A percentile compares a stretch with the other conserved stretches of the same genome.
Evolutionary conservation across 2,113 vertebrate genomes (phyloP).

Genomic region (Mormyrus lacerda): DNA sequence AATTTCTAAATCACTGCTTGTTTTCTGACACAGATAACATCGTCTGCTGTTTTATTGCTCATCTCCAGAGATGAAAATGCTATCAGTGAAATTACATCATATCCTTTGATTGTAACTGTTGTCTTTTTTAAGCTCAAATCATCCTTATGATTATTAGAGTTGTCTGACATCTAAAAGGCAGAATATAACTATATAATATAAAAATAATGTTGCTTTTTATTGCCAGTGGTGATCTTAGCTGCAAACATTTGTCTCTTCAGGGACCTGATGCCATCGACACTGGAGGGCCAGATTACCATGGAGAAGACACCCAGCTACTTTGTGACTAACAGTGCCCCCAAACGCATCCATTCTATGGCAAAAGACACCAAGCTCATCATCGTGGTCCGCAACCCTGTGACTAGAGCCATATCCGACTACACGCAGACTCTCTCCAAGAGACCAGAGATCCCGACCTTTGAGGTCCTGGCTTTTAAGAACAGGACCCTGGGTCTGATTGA

Average conservation of each 20-base stretch:
- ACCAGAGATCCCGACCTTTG: constrained; percentile 47
- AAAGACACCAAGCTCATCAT: constrained; percentile 76
- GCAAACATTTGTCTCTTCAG: constrained; percentile 27
- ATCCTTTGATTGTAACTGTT: background rate
- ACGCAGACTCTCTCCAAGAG: constrained; percentile 75
- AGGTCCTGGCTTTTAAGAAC: constrained; percentile 73
- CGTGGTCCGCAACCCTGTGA: constrained; percentile 79
- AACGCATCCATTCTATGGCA: constrained; percentile 81
- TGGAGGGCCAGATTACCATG: constrained; percentile 76
- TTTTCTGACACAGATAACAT: constrained; percentile 52
- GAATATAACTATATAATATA: constrained; percentile 57
- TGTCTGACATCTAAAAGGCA: constrained; percentile 55
- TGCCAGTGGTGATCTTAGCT: background rate
- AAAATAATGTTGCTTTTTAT: constrained; percentile 39
- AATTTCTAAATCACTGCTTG: constrained; percentile 61
- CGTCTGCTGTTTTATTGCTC: background rate
- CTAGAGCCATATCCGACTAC: constrained; percentile 81
- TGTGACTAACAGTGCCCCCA: constrained; percentile 74
- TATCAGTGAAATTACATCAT: background rate
- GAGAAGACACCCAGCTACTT: constrained; percentile 79
- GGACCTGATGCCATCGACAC: constrained; percentile 79
- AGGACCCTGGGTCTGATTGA: constrained; percentile 69
- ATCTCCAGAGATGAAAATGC: background rate
- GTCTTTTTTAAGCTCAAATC: background rate
- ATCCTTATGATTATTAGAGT: constrained; percentile 46